A percentile compares a stretch with the other conserved stretches of the same genome.
Conservation (phyloP, 2,797 vertebrate species). For the Cirrhinus molitorella region DNA sequence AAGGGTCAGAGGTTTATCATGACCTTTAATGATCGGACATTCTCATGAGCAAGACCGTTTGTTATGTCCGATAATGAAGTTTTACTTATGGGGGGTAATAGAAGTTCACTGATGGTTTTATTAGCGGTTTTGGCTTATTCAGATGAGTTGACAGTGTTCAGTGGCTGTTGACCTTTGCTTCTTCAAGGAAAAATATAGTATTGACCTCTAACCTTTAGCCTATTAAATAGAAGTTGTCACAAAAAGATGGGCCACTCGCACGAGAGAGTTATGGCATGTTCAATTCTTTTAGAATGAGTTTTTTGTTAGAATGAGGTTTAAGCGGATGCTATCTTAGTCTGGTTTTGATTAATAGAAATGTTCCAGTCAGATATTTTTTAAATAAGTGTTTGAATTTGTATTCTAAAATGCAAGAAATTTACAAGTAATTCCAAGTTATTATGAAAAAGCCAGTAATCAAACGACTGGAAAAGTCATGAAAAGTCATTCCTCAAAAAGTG, state of each 20-base stretch:
- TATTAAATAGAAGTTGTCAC: conserved; percentile 37
- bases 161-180: conserved; percentile 33
- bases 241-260: conserved; percentile 20
- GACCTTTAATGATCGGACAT: conserved; percentile 71
- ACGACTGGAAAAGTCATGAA: not conserved
- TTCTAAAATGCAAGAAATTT: not conserved
- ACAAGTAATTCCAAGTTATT: not conserved
- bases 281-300: not conserved
- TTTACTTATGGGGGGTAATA: conserved; percentile 51
- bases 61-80: conserved; percentile 64
- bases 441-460: too few species aligned
- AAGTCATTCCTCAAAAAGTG: not conserved
- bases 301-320: not conserved
- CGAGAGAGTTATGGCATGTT: conserved; percentile 36
- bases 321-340: not conserved
- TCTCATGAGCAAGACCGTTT: conserved; percentile 67
- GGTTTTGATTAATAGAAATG: not conserved
- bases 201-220: conserved; percentile 40
- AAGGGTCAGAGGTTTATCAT: conserved; percentile 69
- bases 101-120: conserved; percentile 46
- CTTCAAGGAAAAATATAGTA: conserved; percentile 38
- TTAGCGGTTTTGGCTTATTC: conserved; percentile 43
- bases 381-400: too few species aligned
- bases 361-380: not conserved
- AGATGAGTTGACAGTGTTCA: conserved; percentile 40